These are phyloP conservation scores for Drosophila quadrilineata DNA, from an alignment of 1,140 invertebrate species.

Conservation along the genomic window DNA sequence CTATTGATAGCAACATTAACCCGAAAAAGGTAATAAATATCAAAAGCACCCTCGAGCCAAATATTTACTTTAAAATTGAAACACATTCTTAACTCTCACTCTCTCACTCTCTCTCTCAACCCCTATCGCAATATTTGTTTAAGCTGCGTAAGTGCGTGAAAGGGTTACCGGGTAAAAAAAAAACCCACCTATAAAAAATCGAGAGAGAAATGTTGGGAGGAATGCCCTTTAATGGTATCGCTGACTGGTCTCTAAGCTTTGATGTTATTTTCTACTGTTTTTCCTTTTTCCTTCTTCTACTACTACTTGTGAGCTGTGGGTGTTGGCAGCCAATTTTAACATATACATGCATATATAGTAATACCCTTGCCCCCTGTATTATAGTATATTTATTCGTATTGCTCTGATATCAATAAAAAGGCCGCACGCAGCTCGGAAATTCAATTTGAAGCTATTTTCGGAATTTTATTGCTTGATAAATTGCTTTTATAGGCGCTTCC, in stretches of 20 bases:
- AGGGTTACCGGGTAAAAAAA: constrained; percentile 49
- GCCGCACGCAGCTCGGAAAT: constrained; percentile 44
- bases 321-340: background rate
- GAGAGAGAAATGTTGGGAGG: constrained; percentile 20
- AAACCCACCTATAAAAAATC: constrained; percentile 9
- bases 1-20: constrained; percentile 13
- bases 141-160: constrained; percentile 72
- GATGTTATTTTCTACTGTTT: too few relatives aligned
- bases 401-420: constrained; percentile 58
- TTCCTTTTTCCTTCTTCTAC: too few relatives aligned
- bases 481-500: constrained; percentile 71
- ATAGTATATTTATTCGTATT: too few relatives aligned
- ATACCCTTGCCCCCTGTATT: background rate
- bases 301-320: background rate
- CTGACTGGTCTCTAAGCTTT: constrained; percentile 25
- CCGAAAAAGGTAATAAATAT: constrained; percentile 70
- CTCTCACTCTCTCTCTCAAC: background rate
- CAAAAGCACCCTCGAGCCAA: constrained; percentile 80
- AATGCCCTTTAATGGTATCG: constrained; percentile 68
- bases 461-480: constrained; percentile 75
- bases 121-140: constrained; percentile 45
- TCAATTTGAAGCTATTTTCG: constrained; percentile 71
- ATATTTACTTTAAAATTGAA: constrained; percentile 81
- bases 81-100: constrained; percentile 7
- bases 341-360: constrained; percentile 32